phyloP scores from a whole-genome alignment of 1,140 invertebrate genomes.

The Popillia japonica region DNA sequence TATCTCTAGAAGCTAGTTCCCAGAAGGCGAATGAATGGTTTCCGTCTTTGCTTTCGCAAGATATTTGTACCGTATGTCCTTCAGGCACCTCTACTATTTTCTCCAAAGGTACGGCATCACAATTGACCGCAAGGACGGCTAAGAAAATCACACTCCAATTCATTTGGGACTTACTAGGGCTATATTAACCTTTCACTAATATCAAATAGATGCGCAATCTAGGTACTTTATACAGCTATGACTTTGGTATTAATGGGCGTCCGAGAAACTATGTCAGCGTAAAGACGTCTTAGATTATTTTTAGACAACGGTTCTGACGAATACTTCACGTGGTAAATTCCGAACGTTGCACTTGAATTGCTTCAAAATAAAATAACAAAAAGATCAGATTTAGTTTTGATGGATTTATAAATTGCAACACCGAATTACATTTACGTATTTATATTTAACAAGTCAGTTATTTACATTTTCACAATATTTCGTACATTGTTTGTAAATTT shows the following conservation, averaged over 20 bases:
- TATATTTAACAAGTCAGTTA: background rate
- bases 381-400: background rate
- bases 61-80: conserved; percentile 67
- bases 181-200: background rate
- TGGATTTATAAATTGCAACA: background rate
- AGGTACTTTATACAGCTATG: background rate
- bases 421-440: background rate
- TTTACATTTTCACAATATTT: background rate
- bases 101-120: background rate
- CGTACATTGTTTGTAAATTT: background rate
- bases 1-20: conserved; percentile 65
- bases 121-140: background rate
- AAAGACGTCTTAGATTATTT: conserved; percentile 15
- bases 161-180: background rate
- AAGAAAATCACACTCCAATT: background rate
- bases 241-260: conserved; percentile 16
- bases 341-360: conserved; percentile 1
- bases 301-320: conserved; percentile 11
- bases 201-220: background rate
- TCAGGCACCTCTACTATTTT: conserved; percentile 62
- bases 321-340: conserved; percentile 18
- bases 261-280: conserved; percentile 25
- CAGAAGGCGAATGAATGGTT: conserved; percentile 74
- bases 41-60: conserved; percentile 72
- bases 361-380: conserved; percentile 7